Evolutionary conservation across 2,113 vertebrate genomes (phyloP), one percentile per base, ranked within the genome.

Genomic region (Chionomys nivalis): DNA sequence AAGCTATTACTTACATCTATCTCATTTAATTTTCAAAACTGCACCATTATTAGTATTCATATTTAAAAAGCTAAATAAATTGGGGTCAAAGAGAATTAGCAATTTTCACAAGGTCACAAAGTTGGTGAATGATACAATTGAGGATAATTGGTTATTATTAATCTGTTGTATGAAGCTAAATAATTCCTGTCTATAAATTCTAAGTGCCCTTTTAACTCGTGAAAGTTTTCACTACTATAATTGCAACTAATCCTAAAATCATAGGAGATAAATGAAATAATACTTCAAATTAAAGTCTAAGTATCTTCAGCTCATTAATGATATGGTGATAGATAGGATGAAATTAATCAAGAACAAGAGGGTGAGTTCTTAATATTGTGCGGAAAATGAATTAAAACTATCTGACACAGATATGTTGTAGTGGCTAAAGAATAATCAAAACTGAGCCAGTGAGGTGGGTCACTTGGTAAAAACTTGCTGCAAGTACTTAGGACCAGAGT

Each of bases 31-130:
- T 28, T 7, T 87, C 58, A 91, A 8, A 83, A 36, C 81, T 52
- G 58, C 7, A 49, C 66, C 77, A 73, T 77, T 95, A 88, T 82
- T 93, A 91, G 47, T 28, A 95, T 7, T 19, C 36, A 95, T n/a
- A 88, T 55, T 92, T 92, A 90, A 89, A 89, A 96, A 91, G 47
- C 76, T 82, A 7, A 39, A 90, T 61, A 94, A 94, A 87, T 17
- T 82, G 70, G 28, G 7, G 8, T 28, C 36, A 89, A 85, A 86
- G 72, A 92, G 7, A 94, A 76, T 86, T 17, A 89, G 10, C 44
- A 63, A 90, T 91, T 96, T 42, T n/a, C 24, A 61, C 55, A 39
- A 82, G 55, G 36, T 39, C 23, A 39, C 21, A 61, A 12, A 82
- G 52, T 7, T 61, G 23, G 36, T 42, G 36, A 42, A 39, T 61